Evolutionary conservation across 2,113 vertebrate species (phyloP).

Genomic region (Notarius quadriscutis): DNA sequence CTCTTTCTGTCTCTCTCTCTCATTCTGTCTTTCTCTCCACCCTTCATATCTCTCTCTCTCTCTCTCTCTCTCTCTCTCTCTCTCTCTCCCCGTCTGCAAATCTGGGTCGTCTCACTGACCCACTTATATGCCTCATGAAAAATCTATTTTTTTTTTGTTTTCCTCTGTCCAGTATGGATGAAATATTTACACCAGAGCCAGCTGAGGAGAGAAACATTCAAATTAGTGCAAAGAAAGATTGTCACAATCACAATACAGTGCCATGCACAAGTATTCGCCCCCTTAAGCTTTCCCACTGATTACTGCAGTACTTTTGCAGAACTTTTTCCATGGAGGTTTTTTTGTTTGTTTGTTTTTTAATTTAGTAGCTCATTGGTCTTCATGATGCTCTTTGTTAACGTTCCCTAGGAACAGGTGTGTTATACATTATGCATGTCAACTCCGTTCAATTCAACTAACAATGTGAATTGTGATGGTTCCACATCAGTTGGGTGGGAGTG

Average conservation of each 20-base stretch:
- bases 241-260: background rate
- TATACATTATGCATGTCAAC: background rate
- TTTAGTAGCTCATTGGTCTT: background rate
- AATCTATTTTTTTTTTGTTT: slow-evolving; percentile 63
- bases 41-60: slow-evolving; percentile 13
- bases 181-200: slow-evolving; percentile 69
- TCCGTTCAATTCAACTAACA: background rate
- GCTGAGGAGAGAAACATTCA: slow-evolving; percentile 53
- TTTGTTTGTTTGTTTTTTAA: background rate
- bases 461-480: background rate
- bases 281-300: background rate
- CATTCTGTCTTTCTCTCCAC: slow-evolving; percentile 33
- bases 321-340: background rate
- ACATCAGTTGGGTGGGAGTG: background rate
- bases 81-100: slow-evolving; percentile 61
- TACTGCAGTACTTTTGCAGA: background rate
- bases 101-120: slow-evolving; percentile 73
- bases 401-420: background rate
- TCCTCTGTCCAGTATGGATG: slow-evolving; percentile 62
- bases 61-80: slow-evolving; percentile 32
- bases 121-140: slow-evolving; percentile 70
- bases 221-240: slow-evolving; percentile 46
- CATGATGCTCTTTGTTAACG: background rate
- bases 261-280: background rate
- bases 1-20: slow-evolving; percentile 7